Evolutionary conservation across 2,797 vertebrate species (phyloP).

Genomic region (Acrossocheilus fasciatus): DNA sequence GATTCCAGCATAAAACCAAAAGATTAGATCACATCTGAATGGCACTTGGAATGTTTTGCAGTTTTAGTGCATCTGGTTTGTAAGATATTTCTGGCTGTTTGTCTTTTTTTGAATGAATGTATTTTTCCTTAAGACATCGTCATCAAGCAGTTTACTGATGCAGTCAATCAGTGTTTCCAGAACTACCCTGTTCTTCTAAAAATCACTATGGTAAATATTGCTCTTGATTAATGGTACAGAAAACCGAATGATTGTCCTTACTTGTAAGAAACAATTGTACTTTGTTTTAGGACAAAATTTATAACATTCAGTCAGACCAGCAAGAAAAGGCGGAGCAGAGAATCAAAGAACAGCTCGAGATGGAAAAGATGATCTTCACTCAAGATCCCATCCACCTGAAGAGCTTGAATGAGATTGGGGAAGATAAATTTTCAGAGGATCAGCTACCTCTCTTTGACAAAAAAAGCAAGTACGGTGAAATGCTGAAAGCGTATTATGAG

Average conservation of each 20-base stretch:
- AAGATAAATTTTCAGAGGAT: constrained; percentile 7
- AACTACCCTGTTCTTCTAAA: no score
- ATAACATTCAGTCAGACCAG: constrained; percentile 66
- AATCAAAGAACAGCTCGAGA: constrained; percentile 53
- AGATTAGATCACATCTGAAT: no score
- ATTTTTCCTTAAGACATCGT: no score
- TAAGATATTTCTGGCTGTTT: no score
- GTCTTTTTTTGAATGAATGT: no score
- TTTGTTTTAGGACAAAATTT: constrained; percentile 66
- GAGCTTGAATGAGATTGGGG: constrained; percentile 51
- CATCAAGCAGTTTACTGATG: no score
- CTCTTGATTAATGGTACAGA: no score
- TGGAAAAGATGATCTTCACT: constrained; percentile 80
- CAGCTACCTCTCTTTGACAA: constrained; percentile 23
- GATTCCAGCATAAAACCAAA: no score
- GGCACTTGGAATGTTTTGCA: neutral
- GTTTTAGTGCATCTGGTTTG: neutral
- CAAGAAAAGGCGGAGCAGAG: constrained; percentile 59
- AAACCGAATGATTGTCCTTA: no score
- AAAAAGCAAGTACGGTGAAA: constrained; percentile 49
- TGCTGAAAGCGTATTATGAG: constrained; percentile 61
- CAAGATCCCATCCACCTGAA: constrained; percentile 72
- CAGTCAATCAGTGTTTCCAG: no score
- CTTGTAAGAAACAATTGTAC: no score
- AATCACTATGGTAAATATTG: no score